Base-by-base conservation (phyloP, 1,140 invertebrate species). In the Penaeus chinensis region DNA sequence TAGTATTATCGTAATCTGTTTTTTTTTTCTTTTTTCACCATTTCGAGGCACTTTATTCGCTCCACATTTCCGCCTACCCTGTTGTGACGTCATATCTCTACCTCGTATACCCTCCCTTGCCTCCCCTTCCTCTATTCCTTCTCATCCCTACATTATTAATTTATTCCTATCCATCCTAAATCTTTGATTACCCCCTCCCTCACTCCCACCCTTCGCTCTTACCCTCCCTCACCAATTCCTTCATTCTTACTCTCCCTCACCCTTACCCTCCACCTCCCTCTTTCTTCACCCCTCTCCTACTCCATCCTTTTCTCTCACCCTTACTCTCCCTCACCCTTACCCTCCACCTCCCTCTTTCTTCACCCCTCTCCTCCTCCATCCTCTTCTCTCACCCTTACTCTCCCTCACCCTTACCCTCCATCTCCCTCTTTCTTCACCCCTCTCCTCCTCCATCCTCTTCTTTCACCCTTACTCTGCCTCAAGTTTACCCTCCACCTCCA, bases 281-380 rank as follows among this genome's bases (percentile, higher is more conserved):
- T 47, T 47, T n/a, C n/a, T n/a, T 54, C 61, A 62, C 61, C 32
- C 24, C 22, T 62, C 27, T 24, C 20, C 61, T 63, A 61, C 63
- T 32, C 24, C 61, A 27, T 47, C 65, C 79, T 63, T 61, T 65
- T 32, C 42, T 54, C 16, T n/a, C 19, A 60, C 11, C 18, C 16
- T 19, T 16, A 4, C 32, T 54, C 77, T 79, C 77, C 61, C 42
- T 79, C 76, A 24, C 76, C 61, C 76, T 78, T 60, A 42, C 76
- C 24, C 42, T 78, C 42, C 27, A 8, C 20, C 19, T 20, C 42
- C 61, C 76, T 78, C 37, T 78, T 37, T 47, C 76, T 78, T 37
- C 18, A 19, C n/a, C 42, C 61, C 47, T 79, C 47, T n/a, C 27
- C 42, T 54, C 18, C 37, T 8, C 37, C 76, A n/a, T 20, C 60